A percentile compares a stretch with the other conserved stretches of the same genome.
Conservation (phyloP, 2,888 invertebrate genomes). For the Flabesymbios commensalis region DNA sequence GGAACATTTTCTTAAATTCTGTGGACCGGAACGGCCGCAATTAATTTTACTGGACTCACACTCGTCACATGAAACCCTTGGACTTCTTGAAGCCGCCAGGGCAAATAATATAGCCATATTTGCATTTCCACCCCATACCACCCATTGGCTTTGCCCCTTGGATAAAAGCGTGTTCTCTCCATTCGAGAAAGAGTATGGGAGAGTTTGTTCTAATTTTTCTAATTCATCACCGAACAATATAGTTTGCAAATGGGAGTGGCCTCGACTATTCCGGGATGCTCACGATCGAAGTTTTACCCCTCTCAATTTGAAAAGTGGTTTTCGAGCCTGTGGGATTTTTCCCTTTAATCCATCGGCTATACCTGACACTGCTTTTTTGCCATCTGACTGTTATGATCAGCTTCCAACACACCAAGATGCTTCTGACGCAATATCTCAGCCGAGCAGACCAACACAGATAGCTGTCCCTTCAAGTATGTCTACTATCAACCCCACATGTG, state of each 20-base stretch:
- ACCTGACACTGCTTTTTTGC: background rate
- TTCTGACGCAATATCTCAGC: no score
- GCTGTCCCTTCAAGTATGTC: no score
- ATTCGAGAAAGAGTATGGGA: conserved; percentile 7
- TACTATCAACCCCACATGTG: no score
- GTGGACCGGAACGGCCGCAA: conserved; percentile 37
- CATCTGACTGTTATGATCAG: no score
- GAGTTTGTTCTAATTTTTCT: background rate
- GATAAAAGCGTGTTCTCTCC: conserved; percentile 14
- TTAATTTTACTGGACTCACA: conserved; percentile 38
- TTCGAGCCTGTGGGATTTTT: background rate
- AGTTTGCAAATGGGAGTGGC: background rate
- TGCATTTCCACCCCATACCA: conserved; percentile 20
- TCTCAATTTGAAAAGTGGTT: background rate
- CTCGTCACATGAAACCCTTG: conserved; percentile 32
- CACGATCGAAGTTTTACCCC: no score
- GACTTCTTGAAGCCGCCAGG: conserved; percentile 30
- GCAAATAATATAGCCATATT: conserved; percentile 20
- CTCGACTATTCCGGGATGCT: no score
- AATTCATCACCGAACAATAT: background rate
- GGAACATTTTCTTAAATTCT: conserved; percentile 31
- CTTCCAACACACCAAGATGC: no score
- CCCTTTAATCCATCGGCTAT: background rate
- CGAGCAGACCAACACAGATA: no score
- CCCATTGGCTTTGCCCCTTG: conserved; percentile 16